These are phyloP conservation scores for Drosophila pachea DNA, from an alignment of 1,140 invertebrate genomes.

Conservation along the genomic window DNA sequence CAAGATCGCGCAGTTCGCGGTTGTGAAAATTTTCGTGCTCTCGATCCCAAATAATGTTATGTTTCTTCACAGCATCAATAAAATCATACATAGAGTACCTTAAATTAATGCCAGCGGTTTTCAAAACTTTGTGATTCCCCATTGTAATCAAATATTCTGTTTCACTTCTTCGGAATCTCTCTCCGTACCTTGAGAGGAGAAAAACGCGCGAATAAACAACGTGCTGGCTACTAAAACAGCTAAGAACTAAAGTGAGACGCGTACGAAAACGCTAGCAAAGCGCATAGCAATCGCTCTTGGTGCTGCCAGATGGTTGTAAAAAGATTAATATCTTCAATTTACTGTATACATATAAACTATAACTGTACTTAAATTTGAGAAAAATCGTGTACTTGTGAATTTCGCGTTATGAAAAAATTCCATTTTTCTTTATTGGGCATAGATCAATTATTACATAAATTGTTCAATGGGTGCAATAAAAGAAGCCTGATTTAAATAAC, in stretches of 20 bases:
- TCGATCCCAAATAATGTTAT: conserved; percentile 58
- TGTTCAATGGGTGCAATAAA: conserved; percentile 42
- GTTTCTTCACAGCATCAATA: conserved; percentile 62
- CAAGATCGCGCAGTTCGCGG: conserved; percentile 56
- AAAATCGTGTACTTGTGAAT: not conserved
- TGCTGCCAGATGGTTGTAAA: conserved; percentile 27
- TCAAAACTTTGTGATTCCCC: conserved; percentile 66
- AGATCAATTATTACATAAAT: conserved; percentile 57
- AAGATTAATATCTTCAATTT: not conserved
- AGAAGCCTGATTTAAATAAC: conserved; percentile 42
- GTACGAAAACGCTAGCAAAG: conserved; percentile 42
- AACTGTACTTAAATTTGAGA: not conserved
- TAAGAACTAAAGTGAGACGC: conserved; percentile 26
- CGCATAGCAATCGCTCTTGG: conserved; percentile 22
- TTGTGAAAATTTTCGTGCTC: conserved; percentile 62
- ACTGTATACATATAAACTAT: not conserved
- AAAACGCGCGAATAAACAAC: conserved; percentile 41
- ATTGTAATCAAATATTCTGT: conserved; percentile 35
- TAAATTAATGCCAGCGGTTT: conserved; percentile 51
- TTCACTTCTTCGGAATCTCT: conserved; percentile 12
- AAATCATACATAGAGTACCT: conserved; percentile 71
- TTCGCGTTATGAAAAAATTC: conserved; percentile 58
- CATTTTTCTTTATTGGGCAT: conserved; percentile 60
- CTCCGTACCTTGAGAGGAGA: not conserved
- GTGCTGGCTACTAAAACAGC: conserved; percentile 44